Base-by-base conservation (phyloP, 2,113 vertebrate genomes). In the Hydrolagus affinis region DNA sequence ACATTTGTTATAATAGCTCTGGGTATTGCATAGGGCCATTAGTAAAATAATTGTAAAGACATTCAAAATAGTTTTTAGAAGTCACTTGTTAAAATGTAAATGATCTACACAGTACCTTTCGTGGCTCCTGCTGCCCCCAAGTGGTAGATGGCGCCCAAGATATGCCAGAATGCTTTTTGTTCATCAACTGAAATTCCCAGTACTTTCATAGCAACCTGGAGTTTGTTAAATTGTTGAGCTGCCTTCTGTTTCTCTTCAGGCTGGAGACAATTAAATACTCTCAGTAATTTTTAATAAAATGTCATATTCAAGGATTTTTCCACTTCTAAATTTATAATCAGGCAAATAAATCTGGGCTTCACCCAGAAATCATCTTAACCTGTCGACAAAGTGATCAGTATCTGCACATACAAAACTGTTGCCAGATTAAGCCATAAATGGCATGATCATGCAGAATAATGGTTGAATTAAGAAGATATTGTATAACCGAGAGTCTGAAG, bases 131-230 rank as follows among this genome's bases (percentile, higher is more conserved):
- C 97, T 0, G 97, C 96, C 72, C 98, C 98, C 89, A 99, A 88
- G 86, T 99, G 98, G 89, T 96, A 99, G 87, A 99, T 93, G 71
- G 97, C 95, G 7, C 95, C 96, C 78, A 99, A 91, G 86, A 99
- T 83, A 10, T 95, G 91, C 94, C 94, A 95, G 15, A 94, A 89
- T 86, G 94, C 95, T 87, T 96, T 98, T 91, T 99, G 98, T 87
- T 99, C 97, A 0, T 99, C 97, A 0, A 89, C 11, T 1, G 96
- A 95, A 89, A 99, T 93, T 74, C 96, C 96, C 89, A 99, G 92
- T 78, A 97, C 95, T 89, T 97, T 98, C 98, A 99, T 97, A 88
- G 97, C 97, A 0, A 97, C 93, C 92, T 98, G 97, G 3, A 99
- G 95, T 89, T 98, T 98, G 85, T 93, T 95, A 89, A 99, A 99